Base-by-base conservation (phyloP, 1,140 invertebrate species). In the Papilio xuthus region DNA sequence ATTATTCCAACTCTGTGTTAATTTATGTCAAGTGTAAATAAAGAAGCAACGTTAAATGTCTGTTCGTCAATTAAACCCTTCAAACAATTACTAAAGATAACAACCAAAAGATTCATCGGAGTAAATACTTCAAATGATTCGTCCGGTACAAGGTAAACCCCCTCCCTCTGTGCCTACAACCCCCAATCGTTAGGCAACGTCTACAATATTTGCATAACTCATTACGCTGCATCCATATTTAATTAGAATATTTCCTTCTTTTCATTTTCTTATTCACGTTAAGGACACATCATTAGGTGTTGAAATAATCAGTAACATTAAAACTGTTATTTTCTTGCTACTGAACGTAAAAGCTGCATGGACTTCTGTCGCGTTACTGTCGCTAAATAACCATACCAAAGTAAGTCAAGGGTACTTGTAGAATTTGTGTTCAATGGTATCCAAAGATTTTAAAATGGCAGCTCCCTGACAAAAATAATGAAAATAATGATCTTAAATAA, bases 211-310 rank as follows among this genome's bases (percentile, higher is more conserved):
- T 93, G 90, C 89, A 93, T 93, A 90, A 92, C 90, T 92, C 91
- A 93, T 93, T 91, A 92, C 85, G 82, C 83, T 91, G 88, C 89
- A 93, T 93, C 86, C 88, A 93, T 93, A 93, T 93, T 93, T 93
- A 92, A 93, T 92, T 92, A 90, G 89, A 85, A 90, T 87, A 91
- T 88, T 91, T 88, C 86, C 88, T 90, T 89, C 86, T 89, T 90
- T 87, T 76, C 81, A 77, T 60, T 78, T 69, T 80, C 37, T 23
- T 9, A 67, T 18, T 85, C 83, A 26, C 15, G 72, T 78, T 82
- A 79, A 80, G 72, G 83, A 72, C 71, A 6, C 10, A 78, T 69
- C 4, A 81, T 85, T 84, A 10, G 77, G 76, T 73, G 42, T 72
- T 82, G n/a, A 1, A n/a, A 47, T 47, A 47, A 3, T 47, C 13